Percentiles rank a stretch among this genome's conserved stretches.
These are phyloP conservation scores for Vicugna pacos DNA, from an alignment of 2,113 vertebrate species.

Conservation along the genomic window DNA sequence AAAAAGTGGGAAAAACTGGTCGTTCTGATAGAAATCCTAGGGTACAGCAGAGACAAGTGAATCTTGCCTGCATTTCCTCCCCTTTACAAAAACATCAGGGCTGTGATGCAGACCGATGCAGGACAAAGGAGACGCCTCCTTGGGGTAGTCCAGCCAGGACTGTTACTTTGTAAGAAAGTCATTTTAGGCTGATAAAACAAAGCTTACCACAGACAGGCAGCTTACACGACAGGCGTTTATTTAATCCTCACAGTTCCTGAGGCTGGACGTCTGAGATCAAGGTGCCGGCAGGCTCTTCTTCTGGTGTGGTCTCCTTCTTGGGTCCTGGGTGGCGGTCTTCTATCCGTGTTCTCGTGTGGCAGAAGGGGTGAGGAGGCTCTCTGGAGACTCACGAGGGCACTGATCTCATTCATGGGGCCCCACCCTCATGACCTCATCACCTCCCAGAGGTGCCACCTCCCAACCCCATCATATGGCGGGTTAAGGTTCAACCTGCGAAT, in stretches of 20 bases:
- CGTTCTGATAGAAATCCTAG: rapidly evolving
- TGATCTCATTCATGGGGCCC: too few species aligned
- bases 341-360: background rate
- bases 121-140: background rate
- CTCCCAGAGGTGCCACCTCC: background rate
- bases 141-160: background rate
- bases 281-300: rapidly evolving
- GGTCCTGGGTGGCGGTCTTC: background rate
- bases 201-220: background rate
- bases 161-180: background rate
- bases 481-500: background rate
- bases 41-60: too few species aligned
- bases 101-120: too few species aligned
- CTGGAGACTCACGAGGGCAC: background rate
- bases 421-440: background rate
- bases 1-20: background rate
- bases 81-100: background rate
- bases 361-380: background rate
- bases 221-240: background rate
- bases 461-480: background rate
- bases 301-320: background rate
- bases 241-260: background rate
- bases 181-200: background rate
- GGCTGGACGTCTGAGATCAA: background rate
- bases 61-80: background rate